Base-by-base conservation (phyloP, 2,797 vertebrate species). In the Rhynchotus rufescens region DNA sequence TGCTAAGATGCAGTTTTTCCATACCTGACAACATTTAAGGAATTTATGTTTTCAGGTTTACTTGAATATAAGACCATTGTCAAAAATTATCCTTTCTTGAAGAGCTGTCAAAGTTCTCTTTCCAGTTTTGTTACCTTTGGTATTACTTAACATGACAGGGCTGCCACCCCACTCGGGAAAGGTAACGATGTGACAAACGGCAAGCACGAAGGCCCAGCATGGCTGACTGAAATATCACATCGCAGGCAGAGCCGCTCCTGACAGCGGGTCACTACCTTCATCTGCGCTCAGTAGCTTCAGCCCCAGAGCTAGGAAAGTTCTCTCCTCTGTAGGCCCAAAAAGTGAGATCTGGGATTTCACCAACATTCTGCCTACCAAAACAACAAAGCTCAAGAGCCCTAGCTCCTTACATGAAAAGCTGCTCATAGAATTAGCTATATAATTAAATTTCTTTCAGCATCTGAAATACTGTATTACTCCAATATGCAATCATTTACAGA, bases 101-200 rank as follows among this genome's bases (percentile, higher is more conserved):
- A 4, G 17, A 86, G 74, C 67, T 80, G 74, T 45, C 76, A 62
- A 67, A 88, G 82, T 9, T 80, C 75, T 84, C 84, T 79, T 64
- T 79, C 56, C 75, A 23, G 45, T 88, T 94, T 81, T 71, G 52
- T 13, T 66, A 61, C 47, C 32, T 84, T 77, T 36, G 49, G 34
- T 21, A 42, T 61, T 86, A 67, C 66, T 62, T 67, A 93, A 91
- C 11, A 9, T 1, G 73, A 92, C 89, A 96, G 86, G 85, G 51
- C 65, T 95, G 62, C 57, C 87, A 77, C 25, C 82, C 79, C 71
- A 32, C n/a, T 75, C 73, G 75, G 36, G 77, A 60, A 94, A 92
- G 79, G 76, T 62, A 89, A 76, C 4, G 5, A 81, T 7, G 47
- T 87, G 80, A 94, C 64, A 86, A 92, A 80, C 9, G 64, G 59